Evolutionary conservation across 2,797 vertebrate species (phyloP).

Genomic region (Rhinatrema bivittatum): DNA sequence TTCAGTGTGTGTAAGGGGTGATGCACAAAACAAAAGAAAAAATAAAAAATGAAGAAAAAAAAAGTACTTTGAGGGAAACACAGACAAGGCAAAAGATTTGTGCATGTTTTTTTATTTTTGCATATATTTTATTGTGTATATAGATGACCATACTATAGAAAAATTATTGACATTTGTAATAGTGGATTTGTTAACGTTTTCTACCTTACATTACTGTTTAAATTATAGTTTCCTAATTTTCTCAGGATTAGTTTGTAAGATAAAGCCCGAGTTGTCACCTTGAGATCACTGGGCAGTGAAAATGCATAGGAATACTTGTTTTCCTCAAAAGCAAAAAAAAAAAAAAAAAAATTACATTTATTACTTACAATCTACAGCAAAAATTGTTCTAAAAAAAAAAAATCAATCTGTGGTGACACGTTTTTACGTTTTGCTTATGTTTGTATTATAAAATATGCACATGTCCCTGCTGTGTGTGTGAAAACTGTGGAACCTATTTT

Average conservation of each 20-base stretch:
- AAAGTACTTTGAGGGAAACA: slow-evolving; percentile 49
- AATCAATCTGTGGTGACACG: slow-evolving; percentile 49
- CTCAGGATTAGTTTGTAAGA: slow-evolving; percentile 63
- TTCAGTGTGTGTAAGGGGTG: slow-evolving; percentile 53
- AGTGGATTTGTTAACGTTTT: slow-evolving; percentile 75
- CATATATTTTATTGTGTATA: slow-evolving; percentile 72
- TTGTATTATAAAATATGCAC: slow-evolving; percentile 50
- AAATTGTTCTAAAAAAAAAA: slow-evolving; percentile 42
- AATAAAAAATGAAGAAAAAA: slow-evolving; percentile 26
- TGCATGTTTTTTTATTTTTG: slow-evolving; percentile 70
- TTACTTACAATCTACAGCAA: slow-evolving; percentile 41
- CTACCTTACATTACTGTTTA: slow-evolving; percentile 72
- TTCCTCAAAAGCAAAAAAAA: slow-evolving; percentile 23
- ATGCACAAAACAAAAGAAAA: slow-evolving; percentile 39
- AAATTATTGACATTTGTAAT: slow-evolving; percentile 70
- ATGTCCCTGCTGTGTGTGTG: no score
- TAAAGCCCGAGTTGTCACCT: slow-evolving; percentile 56
- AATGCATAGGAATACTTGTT: slow-evolving; percentile 40
- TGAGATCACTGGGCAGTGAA: slow-evolving; percentile 48
- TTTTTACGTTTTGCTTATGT: slow-evolving; percentile 48
- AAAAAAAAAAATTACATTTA: slow-evolving; percentile 16
- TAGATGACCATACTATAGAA: slow-evolving; percentile 59
- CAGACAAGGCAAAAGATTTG: slow-evolving; percentile 54
- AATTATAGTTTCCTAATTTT: slow-evolving; percentile 64
- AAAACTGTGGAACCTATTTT: no score